Conservation (phyloP, 2,888 invertebrate species). For the Athalia rosae region DNA sequence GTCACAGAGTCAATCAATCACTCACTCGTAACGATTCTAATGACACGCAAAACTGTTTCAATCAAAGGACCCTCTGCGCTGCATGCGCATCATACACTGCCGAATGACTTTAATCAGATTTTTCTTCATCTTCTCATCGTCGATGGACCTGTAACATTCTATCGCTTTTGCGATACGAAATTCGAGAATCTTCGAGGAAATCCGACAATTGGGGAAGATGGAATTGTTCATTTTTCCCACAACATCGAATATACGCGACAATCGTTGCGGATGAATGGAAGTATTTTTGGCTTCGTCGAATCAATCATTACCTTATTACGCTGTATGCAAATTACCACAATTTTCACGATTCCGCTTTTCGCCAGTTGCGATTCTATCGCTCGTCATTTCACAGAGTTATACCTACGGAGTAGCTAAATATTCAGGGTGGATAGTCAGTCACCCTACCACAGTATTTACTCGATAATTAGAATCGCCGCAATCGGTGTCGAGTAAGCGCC, state of each 20-base stretch:
- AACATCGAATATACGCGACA: too few species aligned
- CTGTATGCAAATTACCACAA: conserved; percentile 46
- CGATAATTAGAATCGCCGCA: too few species aligned
- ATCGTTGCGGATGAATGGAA: too few species aligned
- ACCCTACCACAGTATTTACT: neutral
- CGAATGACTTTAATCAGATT: conserved; percentile 19
- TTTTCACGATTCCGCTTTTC: conserved; percentile 57
- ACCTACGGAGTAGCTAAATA: conserved; percentile 20
- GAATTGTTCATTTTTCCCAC: too few species aligned
- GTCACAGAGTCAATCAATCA: conserved; percentile 36
- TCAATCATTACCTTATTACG: too few species aligned
- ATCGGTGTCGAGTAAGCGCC: too few species aligned
- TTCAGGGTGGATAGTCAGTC: conserved; percentile 13
- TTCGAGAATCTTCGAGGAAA: too few species aligned
- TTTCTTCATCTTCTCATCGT: neutral
- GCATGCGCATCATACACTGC: neutral
- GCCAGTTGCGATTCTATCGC: conserved; percentile 10
- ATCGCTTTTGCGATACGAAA: too few species aligned
- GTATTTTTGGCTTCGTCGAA: too few species aligned
- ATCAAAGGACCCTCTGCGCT: conserved; percentile 26
- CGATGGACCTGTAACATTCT: neutral
- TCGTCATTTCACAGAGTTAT: too few species aligned
- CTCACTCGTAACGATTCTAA: conserved; percentile 38
- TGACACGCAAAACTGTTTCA: conserved; percentile 42
- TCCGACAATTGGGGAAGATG: too few species aligned